phyloP scores from a whole-genome alignment of 1,140 invertebrate species.

The Drosophila novamexicana region DNA sequence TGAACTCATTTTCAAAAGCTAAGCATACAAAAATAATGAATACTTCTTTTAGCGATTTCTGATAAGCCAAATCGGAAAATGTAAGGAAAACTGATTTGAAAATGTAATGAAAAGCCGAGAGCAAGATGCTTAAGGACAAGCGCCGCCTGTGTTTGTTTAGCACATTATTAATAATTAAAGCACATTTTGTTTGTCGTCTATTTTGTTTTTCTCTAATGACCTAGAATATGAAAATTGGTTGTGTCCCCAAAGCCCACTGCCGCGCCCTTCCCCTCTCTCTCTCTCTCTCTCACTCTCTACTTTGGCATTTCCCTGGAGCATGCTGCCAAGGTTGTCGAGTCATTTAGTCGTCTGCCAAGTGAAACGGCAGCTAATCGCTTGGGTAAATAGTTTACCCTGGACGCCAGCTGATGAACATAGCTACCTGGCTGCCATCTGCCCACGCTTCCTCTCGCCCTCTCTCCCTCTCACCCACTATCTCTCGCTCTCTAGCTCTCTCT shows the following conservation, averaged over 20 bases:
- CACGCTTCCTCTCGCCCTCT: not conserved
- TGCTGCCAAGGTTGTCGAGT: constrained; percentile 54
- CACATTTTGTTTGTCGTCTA: constrained; percentile 47
- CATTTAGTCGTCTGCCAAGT: constrained; percentile 37
- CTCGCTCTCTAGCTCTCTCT: not conserved
- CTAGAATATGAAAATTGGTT: constrained; percentile 41
- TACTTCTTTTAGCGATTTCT: no score
- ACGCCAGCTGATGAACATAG: constrained; percentile 1
- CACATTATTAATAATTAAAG: constrained; percentile 76
- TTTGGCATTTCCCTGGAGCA: constrained; percentile 56
- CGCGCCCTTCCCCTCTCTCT: not conserved
- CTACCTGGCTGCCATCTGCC: not conserved
- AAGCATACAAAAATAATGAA: no score
- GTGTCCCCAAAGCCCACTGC: not conserved
- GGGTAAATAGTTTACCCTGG: constrained; percentile 64
- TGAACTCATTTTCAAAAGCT: no score
- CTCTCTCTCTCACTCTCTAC: not conserved
- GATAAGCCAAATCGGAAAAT: no score
- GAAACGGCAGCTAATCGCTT: constrained; percentile 75
- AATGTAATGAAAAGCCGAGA: not conserved
- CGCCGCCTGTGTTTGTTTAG: not conserved
- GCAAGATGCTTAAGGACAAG: constrained; percentile 16
- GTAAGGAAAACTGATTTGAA: no score
- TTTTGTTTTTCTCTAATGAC: constrained; percentile 61
- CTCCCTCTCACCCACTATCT: not conserved